Percentiles rank a stretch among this genome's conserved stretches.
Conservation (phyloP, 2,113 vertebrate species). For the Hyaena hyaena region DNA sequence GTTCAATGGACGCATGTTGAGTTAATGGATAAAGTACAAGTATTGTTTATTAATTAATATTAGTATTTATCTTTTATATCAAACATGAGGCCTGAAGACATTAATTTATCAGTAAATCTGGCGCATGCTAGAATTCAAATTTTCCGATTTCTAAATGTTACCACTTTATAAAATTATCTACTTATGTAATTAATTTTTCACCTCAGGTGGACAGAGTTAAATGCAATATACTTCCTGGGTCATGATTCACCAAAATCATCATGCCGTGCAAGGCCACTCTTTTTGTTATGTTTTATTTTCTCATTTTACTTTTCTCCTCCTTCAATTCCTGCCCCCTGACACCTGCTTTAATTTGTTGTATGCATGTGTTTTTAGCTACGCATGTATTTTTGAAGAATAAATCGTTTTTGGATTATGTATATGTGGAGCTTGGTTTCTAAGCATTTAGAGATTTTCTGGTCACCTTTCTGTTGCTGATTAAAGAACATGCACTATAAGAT, state of each 20-base stretch:
- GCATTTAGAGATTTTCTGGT: constrained; percentile 12
- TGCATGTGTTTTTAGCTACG: background rate
- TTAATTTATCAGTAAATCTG: background rate
- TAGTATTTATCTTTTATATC: background rate
- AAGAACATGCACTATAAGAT: background rate
- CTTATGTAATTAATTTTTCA: constrained; percentile 7
- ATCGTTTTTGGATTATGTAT: background rate
- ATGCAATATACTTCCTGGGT: background rate
- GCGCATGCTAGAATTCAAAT: background rate
- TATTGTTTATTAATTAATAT: background rate
- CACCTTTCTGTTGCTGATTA: background rate
- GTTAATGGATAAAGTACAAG: background rate
- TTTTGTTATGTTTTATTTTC: background rate
- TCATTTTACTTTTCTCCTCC: background rate
- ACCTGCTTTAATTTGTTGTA: background rate
- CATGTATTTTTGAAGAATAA: background rate
- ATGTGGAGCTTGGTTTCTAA: background rate
- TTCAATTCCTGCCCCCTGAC: background rate
- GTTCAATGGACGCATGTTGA: background rate
- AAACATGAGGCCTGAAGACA: background rate
- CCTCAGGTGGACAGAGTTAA: background rate
- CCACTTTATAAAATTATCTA: background rate
- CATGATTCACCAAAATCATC: background rate
- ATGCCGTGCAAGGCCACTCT: background rate
- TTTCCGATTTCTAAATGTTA: background rate